Evolutionary conservation across 2,797 vertebrate species (phyloP), one percentile per base, ranked within the genome.

Genomic region (Syndactyla subalaris): DNA sequence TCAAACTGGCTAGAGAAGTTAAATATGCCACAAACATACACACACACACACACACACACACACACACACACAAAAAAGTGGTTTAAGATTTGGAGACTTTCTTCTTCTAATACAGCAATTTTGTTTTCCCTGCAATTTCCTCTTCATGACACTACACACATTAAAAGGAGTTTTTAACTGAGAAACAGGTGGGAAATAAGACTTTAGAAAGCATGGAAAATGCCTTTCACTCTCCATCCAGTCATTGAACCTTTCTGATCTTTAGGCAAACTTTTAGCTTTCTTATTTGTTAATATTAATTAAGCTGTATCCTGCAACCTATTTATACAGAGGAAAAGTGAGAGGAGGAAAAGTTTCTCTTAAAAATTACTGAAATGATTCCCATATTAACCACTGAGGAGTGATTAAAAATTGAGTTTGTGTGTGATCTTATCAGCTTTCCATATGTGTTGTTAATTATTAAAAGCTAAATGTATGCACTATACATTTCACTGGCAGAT

Each of bases 251-350:
- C 14, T 45, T 18, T 34, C 26, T 30, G 17, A 51, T 39, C 17
- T 65, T 77, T 34, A 74, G 7, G 3, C 19, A 67, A 80, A 23
- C 2, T 51, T 54, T 26, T 43, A 72, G 4, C 1, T n/a, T 80
- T 85, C 66, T 19, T 5, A 54, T 45, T 62, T 75, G 10, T 68
- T 75, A 59, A 55, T 70, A 81, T 78, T 79, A 41, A 65, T 5
- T 36, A 43, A 72, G 12, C 7, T 39, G 7, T n/a, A 62, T 74
- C 8, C n/a, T 58, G 10, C 23, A 62, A 34, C 55, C 29, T 81
- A 34, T n/a, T 26, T 58, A 29, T n/a, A 68, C 3, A 46, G 34
- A 88, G 3, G 8, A 65, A 77, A 58, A 0, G 1, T 19, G 2
- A n/a, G 24, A 55, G 29, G 5, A 39, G 7, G 24, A 67, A 39